Evolutionary conservation across 2,888 invertebrate species (phyloP).

Genomic region (Synanthedon andrenaeformis): DNA sequence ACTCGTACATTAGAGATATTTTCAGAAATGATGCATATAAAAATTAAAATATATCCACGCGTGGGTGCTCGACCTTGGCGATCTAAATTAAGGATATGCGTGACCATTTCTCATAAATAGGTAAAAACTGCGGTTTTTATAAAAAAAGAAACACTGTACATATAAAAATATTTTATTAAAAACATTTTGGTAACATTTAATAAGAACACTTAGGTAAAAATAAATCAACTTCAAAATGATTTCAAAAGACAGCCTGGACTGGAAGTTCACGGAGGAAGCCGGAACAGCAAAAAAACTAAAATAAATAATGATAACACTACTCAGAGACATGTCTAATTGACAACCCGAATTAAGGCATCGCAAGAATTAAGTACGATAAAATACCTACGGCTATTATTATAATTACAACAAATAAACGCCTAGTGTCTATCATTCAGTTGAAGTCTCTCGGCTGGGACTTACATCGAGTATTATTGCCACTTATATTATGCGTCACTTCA

Average conservation of each 20-base stretch:
- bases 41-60: no score
- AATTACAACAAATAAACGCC: conserved; percentile 68
- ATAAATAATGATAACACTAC: conserved; percentile 68
- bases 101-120: no score
- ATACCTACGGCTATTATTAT: conserved; percentile 71
- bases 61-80: conserved; percentile 6
- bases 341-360: conserved; percentile 73
- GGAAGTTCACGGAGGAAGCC: conserved; percentile 70
- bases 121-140: not conserved
- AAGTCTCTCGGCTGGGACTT: conserved; percentile 49
- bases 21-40: no score
- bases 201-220: conserved; percentile 74
- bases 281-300: conserved; percentile 66
- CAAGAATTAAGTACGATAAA: conserved; percentile 72
- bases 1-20: no score
- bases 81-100: conserved; percentile 11
- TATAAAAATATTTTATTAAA: conserved; percentile 74
- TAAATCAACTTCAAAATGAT: conserved; percentile 72
- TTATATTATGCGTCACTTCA: conserved; percentile 40
- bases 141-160: conserved; percentile 48
- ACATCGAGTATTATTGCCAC: conserved; percentile 68
- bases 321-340: conserved; percentile 71
- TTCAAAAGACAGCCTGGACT: conserved; percentile 72
- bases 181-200: conserved; percentile 74
- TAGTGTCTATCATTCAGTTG: conserved; percentile 53